phyloP scores from a whole-genome alignment of 2,888 invertebrate species.

The Myopa tessellatipennis region DNA sequence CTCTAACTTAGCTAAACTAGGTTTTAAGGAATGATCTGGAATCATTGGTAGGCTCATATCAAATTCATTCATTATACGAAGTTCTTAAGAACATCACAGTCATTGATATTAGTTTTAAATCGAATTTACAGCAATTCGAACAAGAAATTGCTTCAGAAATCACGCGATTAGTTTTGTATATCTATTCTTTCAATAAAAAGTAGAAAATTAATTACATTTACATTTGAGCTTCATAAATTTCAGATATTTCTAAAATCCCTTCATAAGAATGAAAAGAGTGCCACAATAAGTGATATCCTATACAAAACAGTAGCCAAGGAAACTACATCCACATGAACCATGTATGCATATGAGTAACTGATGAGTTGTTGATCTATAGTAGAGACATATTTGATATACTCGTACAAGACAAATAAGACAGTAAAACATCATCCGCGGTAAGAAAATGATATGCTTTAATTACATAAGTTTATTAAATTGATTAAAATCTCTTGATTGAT shows the following conservation, averaged over 20 bases:
- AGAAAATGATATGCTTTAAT: constrained; percentile 14
- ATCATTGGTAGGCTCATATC: background rate
- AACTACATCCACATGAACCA: too few species aligned
- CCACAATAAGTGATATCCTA: too few species aligned
- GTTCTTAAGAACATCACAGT: background rate
- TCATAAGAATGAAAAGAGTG: too few species aligned
- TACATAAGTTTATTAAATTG: constrained; percentile 7
- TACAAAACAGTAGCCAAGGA: too few species aligned
- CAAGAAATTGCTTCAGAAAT: constrained; percentile 6
- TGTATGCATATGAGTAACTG: too few species aligned
- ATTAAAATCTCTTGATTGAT: constrained; percentile 33
- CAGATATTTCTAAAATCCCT: too few species aligned
- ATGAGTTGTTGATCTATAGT: too few species aligned
- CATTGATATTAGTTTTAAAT: constrained; percentile 5
- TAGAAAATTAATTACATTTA: constrained; percentile 16
- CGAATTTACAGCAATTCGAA: constrained; percentile 1
- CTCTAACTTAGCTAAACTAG: background rate
- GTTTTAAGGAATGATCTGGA: background rate
- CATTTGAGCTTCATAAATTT: constrained; percentile 11
- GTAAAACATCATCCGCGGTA: background rate
- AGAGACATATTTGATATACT: background rate
- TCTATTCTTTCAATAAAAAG: too few species aligned
- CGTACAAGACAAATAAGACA: background rate
- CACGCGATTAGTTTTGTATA: too few species aligned
- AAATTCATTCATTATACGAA: background rate